phyloP scores from a whole-genome alignment of 2,113 vertebrate genomes.

The Callionymus lyra region DNA sequence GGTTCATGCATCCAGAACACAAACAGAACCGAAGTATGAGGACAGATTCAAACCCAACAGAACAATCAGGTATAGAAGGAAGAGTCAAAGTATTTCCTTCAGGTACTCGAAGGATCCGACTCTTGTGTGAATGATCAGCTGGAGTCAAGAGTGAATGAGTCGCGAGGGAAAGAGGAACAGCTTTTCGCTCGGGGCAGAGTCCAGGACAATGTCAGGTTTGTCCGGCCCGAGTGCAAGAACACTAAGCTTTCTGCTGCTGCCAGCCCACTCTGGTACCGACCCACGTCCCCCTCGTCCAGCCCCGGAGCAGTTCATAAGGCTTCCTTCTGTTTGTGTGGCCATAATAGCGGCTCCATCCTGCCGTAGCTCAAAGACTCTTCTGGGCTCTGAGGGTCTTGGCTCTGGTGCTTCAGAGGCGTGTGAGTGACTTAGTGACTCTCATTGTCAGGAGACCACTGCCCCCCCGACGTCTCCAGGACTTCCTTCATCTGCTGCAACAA shows the following conservation, averaged over 20 bases:
- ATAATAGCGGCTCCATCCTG: conserved; percentile 65
- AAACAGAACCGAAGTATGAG: too few relatives aligned
- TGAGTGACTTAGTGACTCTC: conserved; percentile 54
- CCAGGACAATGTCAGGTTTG: conserved; percentile 65
- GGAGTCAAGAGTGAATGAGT: background rate
- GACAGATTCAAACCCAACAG: too few relatives aligned
- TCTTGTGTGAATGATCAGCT: too few relatives aligned
- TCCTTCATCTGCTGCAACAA: too few relatives aligned
- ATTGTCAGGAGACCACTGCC: conserved; percentile 30
- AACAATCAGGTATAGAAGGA: too few relatives aligned
- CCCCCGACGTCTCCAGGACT: background rate
- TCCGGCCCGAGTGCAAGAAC: conserved; percentile 50
- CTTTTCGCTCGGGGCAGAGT: conserved; percentile 39
- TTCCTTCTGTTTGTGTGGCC: conserved; percentile 62
- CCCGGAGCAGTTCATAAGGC: conserved; percentile 67
- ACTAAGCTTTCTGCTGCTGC: conserved; percentile 64
- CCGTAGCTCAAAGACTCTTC: conserved; percentile 54
- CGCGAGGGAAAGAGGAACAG: conserved; percentile 35
- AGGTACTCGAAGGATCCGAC: too few relatives aligned
- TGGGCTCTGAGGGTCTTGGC: conserved; percentile 37
- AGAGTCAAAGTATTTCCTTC: too few relatives aligned
- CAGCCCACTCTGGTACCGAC: conserved; percentile 54
- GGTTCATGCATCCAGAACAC: too few relatives aligned
- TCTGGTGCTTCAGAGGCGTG: conserved; percentile 39
- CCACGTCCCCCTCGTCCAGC: conserved; percentile 43